Base-by-base conservation (phyloP, 2,888 invertebrate genomes). In the Plebejus melissa region DNA sequence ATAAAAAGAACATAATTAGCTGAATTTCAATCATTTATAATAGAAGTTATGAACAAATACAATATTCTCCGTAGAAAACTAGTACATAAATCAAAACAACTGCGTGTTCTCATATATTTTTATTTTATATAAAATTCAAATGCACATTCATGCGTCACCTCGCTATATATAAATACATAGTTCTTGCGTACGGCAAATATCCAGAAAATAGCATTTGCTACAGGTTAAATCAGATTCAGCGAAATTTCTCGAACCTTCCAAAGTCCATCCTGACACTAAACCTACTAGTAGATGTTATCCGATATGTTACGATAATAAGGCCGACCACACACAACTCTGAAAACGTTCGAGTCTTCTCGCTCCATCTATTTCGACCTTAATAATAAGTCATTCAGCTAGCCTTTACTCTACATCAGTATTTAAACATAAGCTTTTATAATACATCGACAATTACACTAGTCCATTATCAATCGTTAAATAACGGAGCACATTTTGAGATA, bases 51-150 rank as follows among this genome's bases (percentile, higher is more conserved):
- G 22, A 46, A 22, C n/a, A 46, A 28, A 71, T 50, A 71, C 71
- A 71, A 71, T 50, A 46, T 32, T 50, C n/a, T 22, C 41, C 70
- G 38, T 41, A 70, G 41, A 70, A 70, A 50, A 50, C 46, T 71
- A 71, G 11, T 46, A 38, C 13, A 32, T 50, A 76, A 83, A 85
- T 82, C 79, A 78, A 82, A 78, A 80, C 76, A 76, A 75, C 54
- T 77, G 72, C 81, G 76, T 82, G 88, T 91, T 87, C 84, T 93
- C 92, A 88, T 91, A 91, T 90, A 92, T 82, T 90, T 93, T 90
- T 92, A 91, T 90, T 92, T 90, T 89, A 91, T 93, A 93, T 89
- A 93, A 93, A 93, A 92, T 91, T 91, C 90, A 88, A 90, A 90
- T 90, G 88, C 90, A 85, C 92, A 85, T 88, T 86, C 91, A 90